Base-by-base conservation (phyloP, 2,888 invertebrate genomes). In the Drosophila meridionalis region DNA sequence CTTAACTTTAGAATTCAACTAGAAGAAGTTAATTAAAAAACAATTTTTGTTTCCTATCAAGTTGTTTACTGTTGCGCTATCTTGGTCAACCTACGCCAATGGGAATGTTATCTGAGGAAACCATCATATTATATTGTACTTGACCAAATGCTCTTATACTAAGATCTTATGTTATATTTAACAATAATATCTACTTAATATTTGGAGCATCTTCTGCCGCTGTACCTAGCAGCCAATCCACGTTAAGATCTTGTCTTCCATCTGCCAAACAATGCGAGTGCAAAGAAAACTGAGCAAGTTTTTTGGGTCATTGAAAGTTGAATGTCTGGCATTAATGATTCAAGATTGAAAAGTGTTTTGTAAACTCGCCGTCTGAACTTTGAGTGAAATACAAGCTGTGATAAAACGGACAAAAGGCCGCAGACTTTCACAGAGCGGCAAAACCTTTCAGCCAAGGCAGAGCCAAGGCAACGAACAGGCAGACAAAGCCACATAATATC, bases 381-480 rank as follows among this genome's bases (percentile, higher is more conserved):
- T 60, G 12, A 40, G 38, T 61, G 74, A 62, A 73, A 78, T 59
- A 59, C 36, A 55, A 78, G 48, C 74, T 50, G 40, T 36, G 58
- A 12, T 40, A 55, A 65, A 50, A 28, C 9, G 40, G 9, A 50
- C 32, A 68, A 69, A 45, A 34, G 28, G 3, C 32, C 20, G n/a
- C 14, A 57, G 40, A 14, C 30, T 40, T 55, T 28, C 7, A 26
- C n/a, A 52, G 8, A 36, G 56, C 48, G 42, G 32, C 34, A 57
- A 78, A 78, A 60, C 61, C 81, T 72, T 83, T 83, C 68, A 87
- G 67, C 52, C 14, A 58, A 65, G 53, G 52, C 53, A 20, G 9
- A 9, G 20, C 9, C 43, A 6, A 30, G 28, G 47, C 30, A 12
- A 28, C n/a, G 4, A 32, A 20, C 20, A 1, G 38, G 14, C 67